Base-by-base conservation (phyloP, 2,113 vertebrate species). In the Ochotona curzoniae region DNA sequence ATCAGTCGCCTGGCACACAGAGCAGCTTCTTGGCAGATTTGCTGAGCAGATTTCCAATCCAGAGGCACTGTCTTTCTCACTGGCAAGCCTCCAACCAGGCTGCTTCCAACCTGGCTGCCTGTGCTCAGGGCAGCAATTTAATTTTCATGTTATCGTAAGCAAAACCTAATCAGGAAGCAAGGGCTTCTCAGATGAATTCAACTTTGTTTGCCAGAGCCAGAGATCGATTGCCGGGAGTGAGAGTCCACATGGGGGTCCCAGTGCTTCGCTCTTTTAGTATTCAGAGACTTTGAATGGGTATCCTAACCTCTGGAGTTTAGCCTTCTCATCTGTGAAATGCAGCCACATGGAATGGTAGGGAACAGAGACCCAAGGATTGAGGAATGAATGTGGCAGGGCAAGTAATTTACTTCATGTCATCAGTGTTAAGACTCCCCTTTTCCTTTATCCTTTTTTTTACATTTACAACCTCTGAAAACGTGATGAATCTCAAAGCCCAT, bases 91-190 rank as follows among this genome's bases (percentile, higher is more conserved):
- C 28, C 2, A 17, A 8, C 47, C 38, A 4, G 26, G 26, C 18
- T 69, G 44, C 44, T 88, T 70, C 44, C 78, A 82, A 26, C 69
- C 64, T 67, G 13, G 51, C 63, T 28, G 44, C 67, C 0, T 70
- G 60, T 51, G 63, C 82, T 57, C 51, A 44, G 49, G 60, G 35
- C 69, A 85, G 70, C 49, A 85, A 32, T 79, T 90, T 64, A 49
- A 79, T 88, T 88, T 96, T 60, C 47, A 69, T 90, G 64, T 70
- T 47, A 61, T 57, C 60, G 9, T 25, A 90, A 91, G 73, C 51
- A 73, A 94, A 90, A 66, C 82, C 57, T 94, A 47, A 79, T 85
- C 79, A 75, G 69, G 64, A 95, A 71, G 18, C 64, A 89, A 88
- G 75, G 30, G 51, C 75, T 82, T 60, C 8, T 3, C 66, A 26